Evolutionary conservation across 2,888 invertebrate species (phyloP), one percentile per base, ranked within the genome.

Genomic region (Drosophila prolongata): DNA sequence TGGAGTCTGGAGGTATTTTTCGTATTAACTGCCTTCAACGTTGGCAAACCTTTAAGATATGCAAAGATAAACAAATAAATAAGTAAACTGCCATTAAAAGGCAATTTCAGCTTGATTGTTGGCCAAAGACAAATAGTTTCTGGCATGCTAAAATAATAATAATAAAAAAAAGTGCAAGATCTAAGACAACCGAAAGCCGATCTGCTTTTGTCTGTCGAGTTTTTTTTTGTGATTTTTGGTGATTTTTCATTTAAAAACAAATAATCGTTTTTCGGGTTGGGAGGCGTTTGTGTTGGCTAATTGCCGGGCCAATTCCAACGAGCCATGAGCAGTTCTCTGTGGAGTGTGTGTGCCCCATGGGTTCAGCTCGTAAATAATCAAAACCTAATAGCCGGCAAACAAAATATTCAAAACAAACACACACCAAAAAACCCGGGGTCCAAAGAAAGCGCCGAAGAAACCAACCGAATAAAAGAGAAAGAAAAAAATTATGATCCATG

Each of bases 401-500:
- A 67, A 70, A 66, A 68, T 72, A 73, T 77, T 81, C 77, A 78
- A 72, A 68, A 71, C 75, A 76, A 76, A 76, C 76, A 76, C 60
- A 37, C 35, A 30, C 52, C 38, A 44, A 65, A 78, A 61, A 61
- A 40, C 37, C 8, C 10, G 59, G 42, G 56, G 54, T 54, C 53
- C 67, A 38, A 62, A 65, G 58, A 70, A 68, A 78, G 69, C 75
- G 68, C 37, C 61, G 64, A 59, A 59, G 69, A 71, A 55, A 56
- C 43, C 52, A 43, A 43, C 27, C 47, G 60, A 43, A 56, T 55
- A 56, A 56, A 56, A 14, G 62, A 64, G 56, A 59, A 62, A 61
- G 42, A 55, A 40, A 71, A 30, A 57, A 71, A 85, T 85, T 80
- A 85, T 86, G 85, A 87, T 86, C 88, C 83, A 75, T 79, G 83